Conservation (phyloP, 2,797 vertebrate genomes). For the Chaetodon trifasciatus region DNA sequence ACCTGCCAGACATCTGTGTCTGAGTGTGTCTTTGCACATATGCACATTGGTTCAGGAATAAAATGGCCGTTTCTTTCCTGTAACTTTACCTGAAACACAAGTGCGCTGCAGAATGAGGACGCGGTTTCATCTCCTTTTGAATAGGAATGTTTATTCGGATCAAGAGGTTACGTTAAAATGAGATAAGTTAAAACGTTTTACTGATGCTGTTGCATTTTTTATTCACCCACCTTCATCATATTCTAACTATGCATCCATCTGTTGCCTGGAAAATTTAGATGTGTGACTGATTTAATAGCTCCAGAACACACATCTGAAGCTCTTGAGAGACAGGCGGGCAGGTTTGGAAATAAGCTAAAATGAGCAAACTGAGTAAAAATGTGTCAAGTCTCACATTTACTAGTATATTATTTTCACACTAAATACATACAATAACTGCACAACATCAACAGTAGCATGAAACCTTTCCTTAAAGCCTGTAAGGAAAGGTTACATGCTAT, state of each 20-base stretch:
- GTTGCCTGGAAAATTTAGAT: slow-evolving; percentile 9
- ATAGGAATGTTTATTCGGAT: background rate
- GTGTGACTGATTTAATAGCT: slow-evolving; percentile 22
- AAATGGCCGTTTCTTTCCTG: background rate
- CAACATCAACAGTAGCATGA: no score
- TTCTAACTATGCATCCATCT: slow-evolving; percentile 22
- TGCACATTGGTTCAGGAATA: slow-evolving; percentile 15
- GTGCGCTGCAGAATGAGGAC: background rate
- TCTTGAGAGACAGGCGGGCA: background rate
- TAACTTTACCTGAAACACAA: background rate
- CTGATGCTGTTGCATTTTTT: background rate
- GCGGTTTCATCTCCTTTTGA: background rate
- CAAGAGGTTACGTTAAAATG: background rate
- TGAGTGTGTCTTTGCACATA: slow-evolving; percentile 32
- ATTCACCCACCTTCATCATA: slow-evolving; percentile 2
- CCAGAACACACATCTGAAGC: background rate
- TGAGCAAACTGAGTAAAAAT: background rate
- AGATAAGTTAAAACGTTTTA: background rate
- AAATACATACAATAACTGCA: no score
- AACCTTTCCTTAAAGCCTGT: no score
- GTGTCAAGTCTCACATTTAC: background rate
- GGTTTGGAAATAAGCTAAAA: background rate
- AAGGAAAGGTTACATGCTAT: no score
- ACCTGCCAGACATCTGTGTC: slow-evolving; percentile 74
- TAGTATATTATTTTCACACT: no score